Percentiles rank a stretch among this genome's conserved stretches.
Evolutionary conservation across 1,140 invertebrate species (phyloP).

Genomic region (Formica selysi): DNA sequence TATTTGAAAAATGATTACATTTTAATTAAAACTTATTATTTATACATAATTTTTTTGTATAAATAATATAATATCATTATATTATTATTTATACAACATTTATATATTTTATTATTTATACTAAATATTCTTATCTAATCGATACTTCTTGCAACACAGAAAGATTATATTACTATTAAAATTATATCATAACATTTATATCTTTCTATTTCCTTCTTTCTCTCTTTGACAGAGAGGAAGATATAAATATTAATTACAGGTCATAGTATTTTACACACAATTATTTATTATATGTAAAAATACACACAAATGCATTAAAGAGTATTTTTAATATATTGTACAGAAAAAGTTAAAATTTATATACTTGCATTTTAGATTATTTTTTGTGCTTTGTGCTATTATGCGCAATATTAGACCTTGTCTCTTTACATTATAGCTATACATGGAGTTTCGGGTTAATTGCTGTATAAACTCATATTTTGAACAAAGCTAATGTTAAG

Average conservation of each 20-base stretch:
- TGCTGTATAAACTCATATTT: constrained; percentile 50
- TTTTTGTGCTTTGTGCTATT: background rate
- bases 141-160: no score
- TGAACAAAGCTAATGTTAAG: constrained; percentile 51
- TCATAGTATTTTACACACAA: background rate
- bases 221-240: background rate
- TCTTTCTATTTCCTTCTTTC: no score
- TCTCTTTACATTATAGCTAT: constrained; percentile 28
- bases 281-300: background rate
- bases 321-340: background rate
- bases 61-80: no score
- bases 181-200: no score
- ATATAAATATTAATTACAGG: background rate
- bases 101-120: no score
- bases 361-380: background rate
- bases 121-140: no score
- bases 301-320: background rate
- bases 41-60: no score
- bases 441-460: constrained; percentile 48
- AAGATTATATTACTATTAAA: no score
- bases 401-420: constrained; percentile 2
- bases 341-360: background rate
- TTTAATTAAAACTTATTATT: no score
- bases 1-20: no score
- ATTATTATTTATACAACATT: no score